These are phyloP conservation scores for Macrocentrus cingulum DNA, from an alignment of 1,140 invertebrate genomes.

Conservation along the genomic window DNA sequence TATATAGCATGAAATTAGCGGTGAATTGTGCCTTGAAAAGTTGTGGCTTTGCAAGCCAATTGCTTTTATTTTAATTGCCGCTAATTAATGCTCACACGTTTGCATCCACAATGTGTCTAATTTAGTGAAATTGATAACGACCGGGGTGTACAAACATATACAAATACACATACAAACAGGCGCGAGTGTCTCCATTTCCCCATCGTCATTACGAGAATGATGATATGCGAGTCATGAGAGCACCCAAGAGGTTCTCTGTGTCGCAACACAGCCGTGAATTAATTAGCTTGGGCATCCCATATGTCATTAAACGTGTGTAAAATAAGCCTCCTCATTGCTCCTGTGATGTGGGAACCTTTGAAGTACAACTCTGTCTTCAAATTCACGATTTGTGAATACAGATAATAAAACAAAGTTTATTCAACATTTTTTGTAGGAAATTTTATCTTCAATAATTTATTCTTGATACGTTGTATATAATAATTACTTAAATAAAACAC, in stretches of 20 bases:
- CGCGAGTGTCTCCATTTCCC: slow-evolving; percentile 16
- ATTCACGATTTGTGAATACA: too few relatives aligned
- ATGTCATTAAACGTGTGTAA: slow-evolving; percentile 20
- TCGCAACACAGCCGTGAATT: slow-evolving; percentile 19
- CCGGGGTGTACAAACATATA: not conserved
- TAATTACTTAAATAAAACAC: too few relatives aligned
- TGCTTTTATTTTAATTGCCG: too few relatives aligned
- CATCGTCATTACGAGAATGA: slow-evolving; percentile 18
- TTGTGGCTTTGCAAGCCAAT: too few relatives aligned
- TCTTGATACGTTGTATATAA: too few relatives aligned
- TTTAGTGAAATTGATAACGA: too few relatives aligned
- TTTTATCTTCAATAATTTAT: not conserved
- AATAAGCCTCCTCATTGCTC: not conserved
- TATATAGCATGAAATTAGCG: too few relatives aligned
- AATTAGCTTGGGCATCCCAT: slow-evolving; percentile 17
- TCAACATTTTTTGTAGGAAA: not conserved
- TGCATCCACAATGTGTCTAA: not conserved
- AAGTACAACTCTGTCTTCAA: too few relatives aligned
- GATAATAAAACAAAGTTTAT: too few relatives aligned
- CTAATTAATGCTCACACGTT: not conserved
- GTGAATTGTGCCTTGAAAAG: too few relatives aligned
- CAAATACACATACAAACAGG: not conserved
- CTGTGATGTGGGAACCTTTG: too few relatives aligned
- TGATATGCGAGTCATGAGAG: slow-evolving; percentile 23
- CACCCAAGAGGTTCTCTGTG: not conserved